Base-by-base conservation (phyloP, 2,888 invertebrate species). In the Lasioglossum villosulum region DNA sequence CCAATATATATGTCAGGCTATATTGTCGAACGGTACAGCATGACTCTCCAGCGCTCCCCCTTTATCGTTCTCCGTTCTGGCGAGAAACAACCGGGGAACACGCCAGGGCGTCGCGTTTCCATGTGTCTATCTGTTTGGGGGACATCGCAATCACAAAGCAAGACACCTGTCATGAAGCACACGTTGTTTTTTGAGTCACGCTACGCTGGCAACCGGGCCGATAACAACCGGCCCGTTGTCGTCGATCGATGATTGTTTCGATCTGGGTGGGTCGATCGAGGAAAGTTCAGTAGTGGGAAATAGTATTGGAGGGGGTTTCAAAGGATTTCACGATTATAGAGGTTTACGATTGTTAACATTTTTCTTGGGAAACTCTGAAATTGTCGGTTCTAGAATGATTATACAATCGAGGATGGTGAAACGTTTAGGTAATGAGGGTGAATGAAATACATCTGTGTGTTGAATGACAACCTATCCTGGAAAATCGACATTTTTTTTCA, bases 201-300 rank as follows among this genome's bases (percentile, higher is more conserved):
- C 90, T 90, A 42, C 30, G 75, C 80, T 84, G 90, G 84, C 82
- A 92, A 90, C 82, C 82, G 86, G 90, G 88, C 87, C 91, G 87
- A 87, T 78, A 82, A 82, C 72, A 78, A 73, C 42, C 79, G 63
- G 52, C 76, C 72, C 45, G 19, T 39, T 39, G n/a, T n/a, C 34
- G 45, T 42, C 37, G 52, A 68, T 66, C 42, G 48, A 16, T 34
- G n/a, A 34, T 45, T 66, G 14, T 56, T n/a, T 6, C 14, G 45
- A 75, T 75, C 45, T 63, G 73, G 34, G 73, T 66, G 48, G 56
- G 4, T 77, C 68, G 37, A 37, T 27, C 27, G 63, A 30, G 27
- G 30, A 30, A 63, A 63, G 42, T 4, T 45, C 39, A 5, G 6
- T 4, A 19, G 68, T 34, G 23, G 66, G 27, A n/a, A 10, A 52